A percentile compares a stretch with the other conserved stretches of the same genome.
phyloP scores from a whole-genome alignment of 2,888 invertebrate species.

The Tenthredo mesomela region DNA sequence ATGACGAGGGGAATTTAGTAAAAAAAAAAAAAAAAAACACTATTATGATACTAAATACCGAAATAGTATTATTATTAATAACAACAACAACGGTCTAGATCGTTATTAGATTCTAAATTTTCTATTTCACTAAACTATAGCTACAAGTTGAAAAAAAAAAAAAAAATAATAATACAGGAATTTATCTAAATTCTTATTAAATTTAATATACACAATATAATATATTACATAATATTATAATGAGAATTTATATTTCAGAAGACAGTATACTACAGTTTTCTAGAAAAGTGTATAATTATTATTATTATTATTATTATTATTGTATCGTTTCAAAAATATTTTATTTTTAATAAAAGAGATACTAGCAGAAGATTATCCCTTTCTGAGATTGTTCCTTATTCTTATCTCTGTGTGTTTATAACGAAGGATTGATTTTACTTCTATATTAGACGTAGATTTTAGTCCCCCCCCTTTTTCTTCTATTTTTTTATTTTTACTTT shows the following conservation, averaged over 20 bases:
- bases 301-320: too few species aligned
- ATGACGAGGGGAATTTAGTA: background rate
- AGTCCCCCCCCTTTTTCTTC: too few species aligned
- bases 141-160: too few species aligned
- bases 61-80: background rate
- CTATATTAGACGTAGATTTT: background rate
- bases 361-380: background rate
- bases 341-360: background rate
- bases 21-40: too few species aligned
- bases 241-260: background rate
- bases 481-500: background rate
- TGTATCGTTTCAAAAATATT: constrained; percentile 13
- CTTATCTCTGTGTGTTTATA: too few species aligned
- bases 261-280: constrained; percentile 26
- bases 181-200: background rate
- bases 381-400: background rate
- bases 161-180: too few species aligned
- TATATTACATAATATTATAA: background rate
- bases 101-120: background rate
- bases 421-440: background rate
- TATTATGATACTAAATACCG: background rate
- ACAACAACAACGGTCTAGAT: background rate
- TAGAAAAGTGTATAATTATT: constrained; percentile 1
- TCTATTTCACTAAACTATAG: too few species aligned
- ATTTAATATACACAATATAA: background rate